Percentiles rank a stretch among this genome's conserved stretches.
Evolutionary conservation across 2,113 vertebrate species (phyloP).

Genomic region (Channa maculata): DNA sequence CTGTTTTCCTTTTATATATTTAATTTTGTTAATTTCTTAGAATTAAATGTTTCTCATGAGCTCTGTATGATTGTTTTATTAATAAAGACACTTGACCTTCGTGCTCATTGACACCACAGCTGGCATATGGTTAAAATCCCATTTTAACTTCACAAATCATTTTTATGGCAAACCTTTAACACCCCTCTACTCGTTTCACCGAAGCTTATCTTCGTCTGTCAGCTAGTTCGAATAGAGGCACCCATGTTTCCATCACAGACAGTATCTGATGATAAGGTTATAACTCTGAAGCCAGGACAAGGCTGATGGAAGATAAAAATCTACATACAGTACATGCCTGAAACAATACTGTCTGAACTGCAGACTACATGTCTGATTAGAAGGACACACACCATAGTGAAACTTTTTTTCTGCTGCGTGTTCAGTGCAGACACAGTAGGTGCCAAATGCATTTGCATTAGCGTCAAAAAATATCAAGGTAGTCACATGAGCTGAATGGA

Average conservation of each 20-base stretch:
- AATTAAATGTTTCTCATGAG: not conserved
- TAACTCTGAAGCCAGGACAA: conserved; percentile 14
- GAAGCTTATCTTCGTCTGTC: conserved; percentile 42
- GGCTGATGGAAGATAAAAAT: conserved; percentile 20
- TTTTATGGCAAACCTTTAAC: conserved; percentile 26
- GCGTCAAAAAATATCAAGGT: conserved; percentile 55
- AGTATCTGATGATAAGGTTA: conserved; percentile 43
- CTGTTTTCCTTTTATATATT: not conserved
- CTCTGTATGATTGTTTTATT: not conserved
- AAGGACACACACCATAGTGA: not conserved
- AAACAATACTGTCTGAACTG: conserved; percentile 31
- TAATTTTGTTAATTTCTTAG: not conserved
- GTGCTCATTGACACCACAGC: conserved; percentile 1
- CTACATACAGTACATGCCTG: conserved; percentile 10
- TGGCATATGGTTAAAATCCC: not conserved
- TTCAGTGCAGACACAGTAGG: conserved; percentile 7
- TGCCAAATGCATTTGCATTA: conserved; percentile 35
- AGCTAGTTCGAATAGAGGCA: conserved; percentile 7
- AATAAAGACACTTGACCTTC: not conserved
- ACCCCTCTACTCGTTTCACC: conserved; percentile 21
- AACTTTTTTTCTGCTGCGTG: not conserved
- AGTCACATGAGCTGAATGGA: conserved; percentile 71
- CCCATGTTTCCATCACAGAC: conserved; percentile 16
- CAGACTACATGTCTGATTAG: not conserved
- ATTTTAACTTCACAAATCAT: conserved; percentile 22